phyloP scores from a whole-genome alignment of 2,797 vertebrate genomes.

The Gymnodraco acuticeps region DNA sequence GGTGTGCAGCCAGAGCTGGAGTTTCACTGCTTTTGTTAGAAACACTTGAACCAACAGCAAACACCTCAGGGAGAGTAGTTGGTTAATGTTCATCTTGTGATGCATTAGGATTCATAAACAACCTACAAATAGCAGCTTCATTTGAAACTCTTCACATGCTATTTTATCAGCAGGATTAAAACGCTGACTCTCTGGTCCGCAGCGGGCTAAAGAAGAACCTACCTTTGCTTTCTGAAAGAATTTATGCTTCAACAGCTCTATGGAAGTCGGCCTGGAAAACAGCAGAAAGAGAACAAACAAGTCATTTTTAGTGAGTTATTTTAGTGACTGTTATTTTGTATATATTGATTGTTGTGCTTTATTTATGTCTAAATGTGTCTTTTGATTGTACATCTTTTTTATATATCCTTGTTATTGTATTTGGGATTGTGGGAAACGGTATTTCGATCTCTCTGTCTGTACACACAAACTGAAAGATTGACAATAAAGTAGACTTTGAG shows the following conservation, averaged over 20 bases:
- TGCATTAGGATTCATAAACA: background rate
- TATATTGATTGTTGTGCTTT: too few species aligned
- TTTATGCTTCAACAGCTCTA: slow-evolving; percentile 95
- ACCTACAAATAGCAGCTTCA: background rate
- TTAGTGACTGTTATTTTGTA: too few species aligned
- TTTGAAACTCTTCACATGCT: slow-evolving; percentile 17
- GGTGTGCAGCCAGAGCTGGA: slow-evolving; percentile 46
- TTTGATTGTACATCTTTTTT: too few species aligned
- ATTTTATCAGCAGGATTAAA: slow-evolving; percentile 39
- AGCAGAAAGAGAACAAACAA: slow-evolving; percentile 53
- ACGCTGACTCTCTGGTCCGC: slow-evolving; percentile 22
- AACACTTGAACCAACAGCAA: slow-evolving; percentile 28
- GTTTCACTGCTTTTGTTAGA: slow-evolving; percentile 65
- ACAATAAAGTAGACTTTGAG: too few species aligned
- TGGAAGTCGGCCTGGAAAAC: slow-evolving; percentile 93
- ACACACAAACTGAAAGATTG: too few species aligned
- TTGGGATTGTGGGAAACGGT: too few species aligned
- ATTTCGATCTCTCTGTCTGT: too few species aligned
- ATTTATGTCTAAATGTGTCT: too few species aligned
- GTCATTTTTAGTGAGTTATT: background rate
- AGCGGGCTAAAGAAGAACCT: slow-evolving; percentile 60
- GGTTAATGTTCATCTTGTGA: background rate
- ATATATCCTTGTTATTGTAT: too few species aligned
- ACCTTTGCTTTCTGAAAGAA: slow-evolving; percentile 99
- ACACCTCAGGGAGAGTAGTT: background rate